Evolutionary conservation across 2,113 vertebrate species (phyloP), one percentile per base, ranked within the genome.

Genomic region (Pomatostomus ruficeps): DNA sequence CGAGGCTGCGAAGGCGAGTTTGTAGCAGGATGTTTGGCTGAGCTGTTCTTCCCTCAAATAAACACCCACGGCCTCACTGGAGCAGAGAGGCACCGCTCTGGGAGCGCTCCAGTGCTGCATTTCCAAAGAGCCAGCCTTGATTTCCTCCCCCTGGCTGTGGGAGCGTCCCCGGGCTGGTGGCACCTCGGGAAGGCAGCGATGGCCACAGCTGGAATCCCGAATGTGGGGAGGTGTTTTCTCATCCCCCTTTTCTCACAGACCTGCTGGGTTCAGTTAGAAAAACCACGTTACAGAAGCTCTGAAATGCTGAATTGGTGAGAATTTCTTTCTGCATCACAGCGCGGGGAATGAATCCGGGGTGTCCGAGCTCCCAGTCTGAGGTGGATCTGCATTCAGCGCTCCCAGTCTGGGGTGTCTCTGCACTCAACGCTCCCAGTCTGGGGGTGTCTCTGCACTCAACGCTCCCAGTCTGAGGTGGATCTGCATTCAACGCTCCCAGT

Each of bases 1-100:
- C 89, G 97, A 98, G 40, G 98, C 98, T 98, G 95, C 94, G 97
- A 54, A 88, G 98, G 95, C 86, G 48, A 97, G 92, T 80, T 95
- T 91, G 98, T 98, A 98, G 98, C 98, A 99, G 98, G 98, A 99
- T 98, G 99, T 98, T 98, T 98, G 98, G 98, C 98, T 96, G 98
- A 98, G 98, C 98, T 97, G 98, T 98, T 98, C 98, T 98, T 97
- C 98, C 98, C 98, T 98, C 98, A 98, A 98, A 99, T 99, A 99
- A 99, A 99, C 98, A 99, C 98, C 98, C 97, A 97, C 97, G 98
- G 98, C 97, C 98, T 98, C 97, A 98, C 98, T 98, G 97, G 91
- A 97, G 52, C 97, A 97, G 97, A 97, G 98, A 88, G 98, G 98
- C 97, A 96, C 87, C 1, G 3, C 97, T 97, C 98, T 98, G 98